phyloP scores from a whole-genome alignment of 2,113 vertebrate genomes.

The Pipa parva region DNA sequence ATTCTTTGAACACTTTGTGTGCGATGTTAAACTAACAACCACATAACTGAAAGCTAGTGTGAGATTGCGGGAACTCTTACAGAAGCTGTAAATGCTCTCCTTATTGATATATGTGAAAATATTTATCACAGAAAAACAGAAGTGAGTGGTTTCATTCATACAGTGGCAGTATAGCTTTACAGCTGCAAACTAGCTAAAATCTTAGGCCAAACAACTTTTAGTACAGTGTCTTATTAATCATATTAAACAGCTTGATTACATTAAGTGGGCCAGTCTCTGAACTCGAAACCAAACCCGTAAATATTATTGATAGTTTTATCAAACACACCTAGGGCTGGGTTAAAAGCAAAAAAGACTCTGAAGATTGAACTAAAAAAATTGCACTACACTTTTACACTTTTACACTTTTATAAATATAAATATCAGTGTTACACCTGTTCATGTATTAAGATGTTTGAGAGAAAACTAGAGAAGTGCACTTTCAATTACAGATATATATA shows the following conservation, averaged over 20 bases:
- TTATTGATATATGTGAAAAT: conserved; percentile 13
- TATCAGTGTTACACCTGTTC: too few species aligned
- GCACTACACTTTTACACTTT: too few species aligned
- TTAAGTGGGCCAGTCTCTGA: not conserved
- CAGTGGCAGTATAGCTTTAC: not conserved
- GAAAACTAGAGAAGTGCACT: too few species aligned
- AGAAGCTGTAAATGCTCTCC: accelerated
- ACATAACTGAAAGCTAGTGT: conserved; percentile 20
- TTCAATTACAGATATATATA: too few species aligned
- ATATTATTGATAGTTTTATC: not conserved
- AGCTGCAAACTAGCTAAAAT: conserved; percentile 2
- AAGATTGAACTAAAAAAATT: too few species aligned
- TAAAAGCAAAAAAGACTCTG: too few species aligned
- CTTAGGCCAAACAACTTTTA: conserved; percentile 1
- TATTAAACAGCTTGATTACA: conserved; percentile 20
- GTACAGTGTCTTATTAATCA: conserved; percentile 7
- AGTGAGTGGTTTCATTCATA: conserved; percentile 15
- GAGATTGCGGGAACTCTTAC: conserved; percentile 22
- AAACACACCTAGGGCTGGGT: not conserved
- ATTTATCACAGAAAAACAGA: not conserved
- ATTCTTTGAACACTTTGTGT: conserved; percentile 10
- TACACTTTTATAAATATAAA: too few species aligned
- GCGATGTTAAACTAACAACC: not conserved
- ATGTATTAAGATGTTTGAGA: too few species aligned
- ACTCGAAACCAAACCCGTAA: not conserved